phyloP scores from a whole-genome alignment of 2,113 vertebrate species.

The Narcine bancroftii region DNA sequence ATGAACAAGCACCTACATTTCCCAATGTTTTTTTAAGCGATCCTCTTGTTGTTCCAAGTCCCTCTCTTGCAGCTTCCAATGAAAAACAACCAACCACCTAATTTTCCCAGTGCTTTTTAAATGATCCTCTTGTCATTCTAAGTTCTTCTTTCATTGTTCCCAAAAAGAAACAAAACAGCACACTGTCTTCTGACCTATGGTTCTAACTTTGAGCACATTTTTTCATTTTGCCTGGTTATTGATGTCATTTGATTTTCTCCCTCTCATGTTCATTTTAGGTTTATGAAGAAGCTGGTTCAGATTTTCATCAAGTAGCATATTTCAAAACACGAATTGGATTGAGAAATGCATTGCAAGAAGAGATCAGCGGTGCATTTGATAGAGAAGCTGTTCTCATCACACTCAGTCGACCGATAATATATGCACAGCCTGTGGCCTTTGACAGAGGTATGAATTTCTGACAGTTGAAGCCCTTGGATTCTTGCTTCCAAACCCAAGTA shows the following conservation, averaged over 20 bases:
- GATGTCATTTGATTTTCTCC: background rate
- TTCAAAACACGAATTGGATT: slow-evolving; percentile 93
- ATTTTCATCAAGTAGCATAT: slow-evolving; percentile 97
- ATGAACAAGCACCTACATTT: too few species aligned
- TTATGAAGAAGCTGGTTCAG: slow-evolving; percentile 95
- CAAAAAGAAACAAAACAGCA: too few species aligned
- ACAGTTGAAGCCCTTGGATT: background rate
- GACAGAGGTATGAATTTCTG: slow-evolving; percentile 73
- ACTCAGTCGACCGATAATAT: slow-evolving; percentile 89
- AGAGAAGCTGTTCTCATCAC: slow-evolving; percentile 96
- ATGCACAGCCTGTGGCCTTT: slow-evolving; percentile 93
- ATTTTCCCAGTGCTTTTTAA: too few species aligned
- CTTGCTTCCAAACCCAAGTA: background rate
- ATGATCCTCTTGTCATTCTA: too few species aligned
- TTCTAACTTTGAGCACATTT: background rate
- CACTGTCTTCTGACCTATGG: background rate
- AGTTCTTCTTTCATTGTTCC: too few species aligned
- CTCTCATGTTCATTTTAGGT: slow-evolving; percentile 62
- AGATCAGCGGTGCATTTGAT: slow-evolving; percentile 89
- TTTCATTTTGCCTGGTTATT: background rate
- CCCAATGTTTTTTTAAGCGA: too few species aligned
- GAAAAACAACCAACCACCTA: too few species aligned
- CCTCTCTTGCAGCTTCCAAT: too few species aligned
- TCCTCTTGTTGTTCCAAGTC: too few species aligned
- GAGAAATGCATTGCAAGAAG: slow-evolving; percentile 88